Evolutionary conservation across 1,140 invertebrate species (phyloP).

Genomic region (Riptortus pedestris): DNA sequence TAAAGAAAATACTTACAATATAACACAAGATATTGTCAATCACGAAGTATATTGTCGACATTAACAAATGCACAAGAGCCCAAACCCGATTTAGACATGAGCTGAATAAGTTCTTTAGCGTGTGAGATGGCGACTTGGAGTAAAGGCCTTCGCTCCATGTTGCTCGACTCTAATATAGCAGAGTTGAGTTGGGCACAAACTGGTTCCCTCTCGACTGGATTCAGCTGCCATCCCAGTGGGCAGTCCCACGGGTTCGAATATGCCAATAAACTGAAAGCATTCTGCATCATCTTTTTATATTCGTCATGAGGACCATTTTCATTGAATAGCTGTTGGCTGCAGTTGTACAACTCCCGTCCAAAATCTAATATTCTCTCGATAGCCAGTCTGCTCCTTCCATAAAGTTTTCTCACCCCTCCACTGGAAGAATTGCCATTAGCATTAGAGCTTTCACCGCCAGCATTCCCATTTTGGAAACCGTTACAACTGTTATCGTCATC

Average conservation of each 20-base stretch:
- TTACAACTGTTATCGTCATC: constrained; percentile 48
- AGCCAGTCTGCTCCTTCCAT: constrained; percentile 67
- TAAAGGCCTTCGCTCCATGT: constrained; percentile 75
- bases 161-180: constrained; percentile 86
- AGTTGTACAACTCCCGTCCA: constrained; percentile 81
- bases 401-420: constrained; percentile 49
- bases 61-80: constrained; percentile 89
- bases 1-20: no score
- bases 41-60: constrained; percentile 48
- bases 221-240: constrained; percentile 90
- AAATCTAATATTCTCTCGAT: constrained; percentile 87
- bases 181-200: constrained; percentile 92
- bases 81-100: constrained; percentile 80
- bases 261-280: constrained; percentile 93
- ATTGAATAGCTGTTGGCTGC: constrained; percentile 72
- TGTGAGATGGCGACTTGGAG: constrained; percentile 84
- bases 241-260: constrained; percentile 96
- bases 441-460: constrained; percentile 36
- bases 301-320: constrained; percentile 72
- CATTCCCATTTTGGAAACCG: constrained; percentile 56
- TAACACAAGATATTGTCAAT: no score
- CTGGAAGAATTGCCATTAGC: constrained; percentile 23
- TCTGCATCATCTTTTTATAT: constrained; percentile 72
- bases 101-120: constrained; percentile 70
- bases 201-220: constrained; percentile 81